Evolutionary conservation across 2,797 vertebrate species (phyloP).

Genomic region (Lutjanus argentimaculatus): DNA sequence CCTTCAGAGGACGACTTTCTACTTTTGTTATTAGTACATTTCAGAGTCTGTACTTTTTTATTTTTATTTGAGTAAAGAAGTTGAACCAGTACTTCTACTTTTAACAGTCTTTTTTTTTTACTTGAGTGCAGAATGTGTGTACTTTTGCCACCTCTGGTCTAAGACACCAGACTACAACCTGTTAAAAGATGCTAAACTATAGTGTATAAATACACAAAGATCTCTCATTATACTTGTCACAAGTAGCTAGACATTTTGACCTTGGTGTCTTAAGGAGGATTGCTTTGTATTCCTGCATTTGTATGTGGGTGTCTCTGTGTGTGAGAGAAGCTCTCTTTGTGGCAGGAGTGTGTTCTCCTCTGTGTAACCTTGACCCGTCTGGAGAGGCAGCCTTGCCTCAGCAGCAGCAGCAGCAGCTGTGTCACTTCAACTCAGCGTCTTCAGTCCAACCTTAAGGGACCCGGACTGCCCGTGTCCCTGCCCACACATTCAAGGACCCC

Average conservation of each 20-base stretch:
- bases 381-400: slow-evolving; percentile 74
- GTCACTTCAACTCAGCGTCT: slow-evolving; percentile 95
- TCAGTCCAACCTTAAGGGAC: slow-evolving; percentile 82
- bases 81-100: no score
- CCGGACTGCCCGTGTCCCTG: slow-evolving; percentile 78
- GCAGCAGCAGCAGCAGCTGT: slow-evolving; percentile 89
- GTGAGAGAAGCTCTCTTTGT: slow-evolving; percentile 24
- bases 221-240: not conserved
- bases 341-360: slow-evolving; percentile 65
- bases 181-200: no score
- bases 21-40: no score
- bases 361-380: slow-evolving; percentile 82
- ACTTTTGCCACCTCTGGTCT: no score
- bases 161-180: not conserved
- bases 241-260: not conserved
- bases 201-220: not conserved
- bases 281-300: slow-evolving; percentile 38
- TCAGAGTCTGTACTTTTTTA: no score
- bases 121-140: no score
- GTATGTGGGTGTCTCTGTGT: slow-evolving; percentile 15
- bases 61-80: no score
- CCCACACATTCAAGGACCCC: slow-evolving; percentile 60
- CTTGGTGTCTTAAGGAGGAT: slow-evolving; percentile 1
- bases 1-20: no score
- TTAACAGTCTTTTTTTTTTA: no score